A percentile compares a stretch with the other conserved stretches of the same genome.
Conservation (phyloP, 2,888 invertebrate genomes). For the Hydroisotoma schaefferi region DNA sequence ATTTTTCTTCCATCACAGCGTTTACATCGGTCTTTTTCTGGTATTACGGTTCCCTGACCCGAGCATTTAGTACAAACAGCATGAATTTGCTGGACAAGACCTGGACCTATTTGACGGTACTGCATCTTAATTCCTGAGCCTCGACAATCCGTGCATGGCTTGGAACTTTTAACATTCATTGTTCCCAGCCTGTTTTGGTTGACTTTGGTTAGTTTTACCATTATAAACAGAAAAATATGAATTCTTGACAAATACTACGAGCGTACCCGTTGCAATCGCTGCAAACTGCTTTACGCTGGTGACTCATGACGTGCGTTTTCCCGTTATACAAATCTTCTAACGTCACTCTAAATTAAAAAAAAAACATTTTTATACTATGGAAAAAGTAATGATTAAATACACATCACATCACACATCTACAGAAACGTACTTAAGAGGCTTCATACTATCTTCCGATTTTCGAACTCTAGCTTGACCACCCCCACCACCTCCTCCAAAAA, state of each 20-base stretch:
- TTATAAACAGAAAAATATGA: not conserved
- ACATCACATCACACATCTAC: not conserved
- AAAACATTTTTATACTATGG: not conserved
- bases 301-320: conserved; percentile 74
- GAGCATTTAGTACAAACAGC: conserved; percentile 52
- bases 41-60: conserved; percentile 61
- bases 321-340: conserved; percentile 90
- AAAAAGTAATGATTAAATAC: conserved; percentile 2
- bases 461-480: conserved; percentile 58
- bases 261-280: conserved; percentile 67
- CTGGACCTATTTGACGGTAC: conserved; percentile 67
- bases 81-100: conserved; percentile 61
- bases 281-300: conserved; percentile 79
- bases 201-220: not conserved
- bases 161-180: conserved; percentile 58
- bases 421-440: conserved; percentile 65
- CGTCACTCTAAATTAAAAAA: conserved; percentile 62
- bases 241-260: not conserved
- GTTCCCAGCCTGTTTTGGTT: conserved; percentile 30
- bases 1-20: conserved; percentile 81
- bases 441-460: conserved; percentile 76
- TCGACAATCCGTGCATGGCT: conserved; percentile 68
- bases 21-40: conserved; percentile 77
- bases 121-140: conserved; percentile 71
- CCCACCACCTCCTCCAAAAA: conserved; percentile 54